Percentiles rank a stretch among this genome's conserved stretches.
These are phyloP conservation scores for Acheta domesticus DNA, from an alignment of 2,888 invertebrate species.

Conservation along the genomic window DNA sequence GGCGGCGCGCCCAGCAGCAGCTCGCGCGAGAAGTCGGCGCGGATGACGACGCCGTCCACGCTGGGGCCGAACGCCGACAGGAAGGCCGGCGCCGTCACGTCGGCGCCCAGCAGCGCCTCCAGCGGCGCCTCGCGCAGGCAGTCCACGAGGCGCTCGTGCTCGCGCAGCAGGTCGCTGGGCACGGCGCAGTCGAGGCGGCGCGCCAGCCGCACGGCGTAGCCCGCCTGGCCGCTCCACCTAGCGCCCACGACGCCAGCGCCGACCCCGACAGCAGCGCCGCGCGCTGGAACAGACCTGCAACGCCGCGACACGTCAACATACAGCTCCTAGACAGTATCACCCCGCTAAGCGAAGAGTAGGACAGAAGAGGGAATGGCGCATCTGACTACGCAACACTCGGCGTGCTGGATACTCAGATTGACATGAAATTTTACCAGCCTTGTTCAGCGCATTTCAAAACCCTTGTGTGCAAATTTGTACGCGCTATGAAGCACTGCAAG, in stretches of 20 bases:
- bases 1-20: conserved; percentile 58
- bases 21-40: conserved; percentile 79
- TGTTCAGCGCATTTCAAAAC: no score
- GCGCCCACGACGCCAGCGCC: conserved; percentile 84
- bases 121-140: conserved; percentile 73
- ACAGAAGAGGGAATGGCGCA: no score
- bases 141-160: conserved; percentile 81
- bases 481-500: no score
- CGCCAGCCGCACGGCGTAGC: conserved; percentile 75
- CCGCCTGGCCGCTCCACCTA: conserved; percentile 79
- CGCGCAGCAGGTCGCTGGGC: conserved; percentile 74
- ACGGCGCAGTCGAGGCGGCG: conserved; percentile 77
- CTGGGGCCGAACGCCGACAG: conserved; percentile 88
- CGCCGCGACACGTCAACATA: not conserved
- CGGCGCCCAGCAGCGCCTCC: conserved; percentile 68
- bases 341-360: no score
- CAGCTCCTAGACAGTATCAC: no score
- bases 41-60: conserved; percentile 90
- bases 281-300: conserved; percentile 77
- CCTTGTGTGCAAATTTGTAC: no score
- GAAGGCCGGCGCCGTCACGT: conserved; percentile 74
- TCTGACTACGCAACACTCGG: no score
- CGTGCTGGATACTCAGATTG: no score
- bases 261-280: conserved; percentile 84
- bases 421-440: no score